phyloP scores from a whole-genome alignment of 2,113 vertebrate genomes.

The Emydura subglobosa region DNA sequence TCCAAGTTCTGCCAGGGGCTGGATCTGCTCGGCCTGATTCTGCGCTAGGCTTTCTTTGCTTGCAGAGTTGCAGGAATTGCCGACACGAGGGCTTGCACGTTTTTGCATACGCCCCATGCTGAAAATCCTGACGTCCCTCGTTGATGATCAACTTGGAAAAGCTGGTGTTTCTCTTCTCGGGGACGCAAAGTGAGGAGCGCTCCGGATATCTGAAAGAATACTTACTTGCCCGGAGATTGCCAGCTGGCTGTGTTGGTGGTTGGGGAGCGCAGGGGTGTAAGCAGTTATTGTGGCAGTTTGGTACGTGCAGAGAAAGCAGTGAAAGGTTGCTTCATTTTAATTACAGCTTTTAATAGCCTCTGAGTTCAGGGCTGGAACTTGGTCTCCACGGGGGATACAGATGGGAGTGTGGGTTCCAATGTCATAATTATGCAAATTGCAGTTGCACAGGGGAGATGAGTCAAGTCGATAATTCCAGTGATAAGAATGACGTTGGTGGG shows the following conservation, averaged over 20 bases:
- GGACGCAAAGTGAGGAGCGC: not conserved
- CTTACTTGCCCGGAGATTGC: not conserved
- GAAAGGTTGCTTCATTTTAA: not conserved
- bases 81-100: not conserved
- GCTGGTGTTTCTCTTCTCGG: not conserved
- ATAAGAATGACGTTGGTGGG: not conserved
- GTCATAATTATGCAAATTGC: not conserved
- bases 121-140: not conserved
- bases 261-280: not conserved
- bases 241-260: not conserved
- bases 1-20: not conserved
- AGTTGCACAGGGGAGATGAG: not conserved
- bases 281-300: not conserved
- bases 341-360: not conserved
- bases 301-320: not conserved
- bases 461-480: not conserved
- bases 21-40: not conserved
- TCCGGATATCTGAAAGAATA: not conserved
- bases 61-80: not conserved
- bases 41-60: not conserved
- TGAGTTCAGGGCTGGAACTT: not conserved
- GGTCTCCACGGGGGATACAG: fast-evolving
- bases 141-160: not conserved
- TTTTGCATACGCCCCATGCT: not conserved
- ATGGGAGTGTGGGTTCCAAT: not conserved